A percentile compares a stretch with the other conserved stretches of the same genome.
These are phyloP conservation scores for Eulemur rubriventer DNA, from an alignment of 2,797 vertebrate species.

Conservation along the genomic window DNA sequence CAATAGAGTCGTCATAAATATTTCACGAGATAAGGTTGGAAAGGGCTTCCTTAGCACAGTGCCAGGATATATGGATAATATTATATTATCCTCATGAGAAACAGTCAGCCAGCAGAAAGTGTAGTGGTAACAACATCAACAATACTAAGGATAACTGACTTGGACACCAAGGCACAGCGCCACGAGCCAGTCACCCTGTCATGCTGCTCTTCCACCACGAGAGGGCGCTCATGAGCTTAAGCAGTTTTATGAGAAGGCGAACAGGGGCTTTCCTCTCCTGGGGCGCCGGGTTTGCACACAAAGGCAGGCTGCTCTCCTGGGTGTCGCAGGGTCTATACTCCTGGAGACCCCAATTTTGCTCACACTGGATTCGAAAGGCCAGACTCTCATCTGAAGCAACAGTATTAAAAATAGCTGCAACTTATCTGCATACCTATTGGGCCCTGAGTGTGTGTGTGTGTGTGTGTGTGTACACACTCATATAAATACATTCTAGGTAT, in stretches of 20 bases:
- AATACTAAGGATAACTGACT: background rate
- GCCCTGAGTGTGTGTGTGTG: background rate
- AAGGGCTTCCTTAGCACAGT: background rate
- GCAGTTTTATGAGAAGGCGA: background rate
- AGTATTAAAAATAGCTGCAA: background rate
- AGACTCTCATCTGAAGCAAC: background rate
- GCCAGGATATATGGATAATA: too few relatives aligned
- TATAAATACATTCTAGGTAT: background rate
- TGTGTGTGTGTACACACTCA: background rate
- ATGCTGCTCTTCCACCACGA: background rate
- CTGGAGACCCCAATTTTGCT: background rate
- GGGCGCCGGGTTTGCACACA: accelerated
- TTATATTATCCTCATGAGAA: background rate
- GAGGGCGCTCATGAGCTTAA: background rate
- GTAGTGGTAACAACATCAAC: background rate
- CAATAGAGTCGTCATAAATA: background rate
- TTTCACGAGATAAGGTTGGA: background rate
- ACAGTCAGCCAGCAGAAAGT: background rate
- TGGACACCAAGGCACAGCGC: too few relatives aligned
- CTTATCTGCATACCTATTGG: background rate
- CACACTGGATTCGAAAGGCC: background rate
- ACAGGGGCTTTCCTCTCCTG: accelerated
- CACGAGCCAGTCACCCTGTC: background rate
- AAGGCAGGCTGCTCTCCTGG: background rate
- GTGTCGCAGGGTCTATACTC: accelerated